Conservation (phyloP, 2,113 vertebrate genomes). For the Laticauda laticaudata region DNA sequence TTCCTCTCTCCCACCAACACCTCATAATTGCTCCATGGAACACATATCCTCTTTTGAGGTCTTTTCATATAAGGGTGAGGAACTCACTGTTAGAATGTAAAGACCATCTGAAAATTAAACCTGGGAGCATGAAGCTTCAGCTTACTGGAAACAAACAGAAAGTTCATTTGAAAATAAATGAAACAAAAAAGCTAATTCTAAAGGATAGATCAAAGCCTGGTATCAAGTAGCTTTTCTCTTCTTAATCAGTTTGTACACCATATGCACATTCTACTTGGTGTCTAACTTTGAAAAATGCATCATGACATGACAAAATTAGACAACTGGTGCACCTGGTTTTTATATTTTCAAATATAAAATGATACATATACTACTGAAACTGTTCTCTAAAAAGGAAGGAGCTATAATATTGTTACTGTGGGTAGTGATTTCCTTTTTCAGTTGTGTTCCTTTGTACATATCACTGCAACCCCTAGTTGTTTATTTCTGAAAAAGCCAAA, state of each 20-base stretch:
- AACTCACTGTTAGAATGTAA: background rate
- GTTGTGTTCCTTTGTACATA: fast-evolving
- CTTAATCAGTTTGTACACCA: background rate
- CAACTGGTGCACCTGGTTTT: background rate
- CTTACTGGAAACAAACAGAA: background rate
- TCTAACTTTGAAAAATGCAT: conserved; percentile 10
- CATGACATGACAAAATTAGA: background rate
- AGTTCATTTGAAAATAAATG: background rate
- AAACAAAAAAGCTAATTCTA: background rate
- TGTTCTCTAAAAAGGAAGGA: conserved; percentile 25
- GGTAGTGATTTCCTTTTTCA: background rate
- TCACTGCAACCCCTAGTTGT: background rate
- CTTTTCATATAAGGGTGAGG: background rate
- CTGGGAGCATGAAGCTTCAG: background rate
- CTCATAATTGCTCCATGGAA: background rate
- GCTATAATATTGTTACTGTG: background rate
- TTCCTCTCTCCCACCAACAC: background rate
- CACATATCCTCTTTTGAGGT: background rate
- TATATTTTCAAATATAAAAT: conserved; percentile 7
- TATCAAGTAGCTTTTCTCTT: background rate
- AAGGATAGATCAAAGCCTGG: background rate
- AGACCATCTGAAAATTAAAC: background rate
- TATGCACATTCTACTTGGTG: background rate
- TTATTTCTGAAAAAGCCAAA: background rate
- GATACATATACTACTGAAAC: background rate